Conservation (phyloP, 1,140 invertebrate genomes). For the Cydia strobilella region DNA sequence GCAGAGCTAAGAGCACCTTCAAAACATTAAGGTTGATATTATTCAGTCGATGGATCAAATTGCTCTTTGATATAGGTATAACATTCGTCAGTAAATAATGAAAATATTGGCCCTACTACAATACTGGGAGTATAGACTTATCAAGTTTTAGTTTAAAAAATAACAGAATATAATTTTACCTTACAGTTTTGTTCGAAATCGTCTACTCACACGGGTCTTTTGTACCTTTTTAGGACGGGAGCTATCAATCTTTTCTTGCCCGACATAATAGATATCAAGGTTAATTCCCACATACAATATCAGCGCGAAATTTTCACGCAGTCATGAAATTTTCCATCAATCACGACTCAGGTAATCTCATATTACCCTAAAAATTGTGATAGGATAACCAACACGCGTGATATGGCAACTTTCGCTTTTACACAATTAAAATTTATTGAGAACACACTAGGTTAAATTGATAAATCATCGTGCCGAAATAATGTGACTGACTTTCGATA, state of each 20-base stretch:
- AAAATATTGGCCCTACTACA: no score
- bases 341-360: constrained; percentile 29
- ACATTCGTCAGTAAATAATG: no score
- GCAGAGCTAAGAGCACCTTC: no score
- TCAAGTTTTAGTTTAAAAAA: background rate
- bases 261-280: constrained; percentile 33
- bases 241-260: constrained; percentile 32
- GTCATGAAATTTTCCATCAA: constrained; percentile 30
- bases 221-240: constrained; percentile 24
- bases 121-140: no score
- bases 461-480: background rate
- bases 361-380: constrained; percentile 24
- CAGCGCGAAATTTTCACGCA: constrained; percentile 18
- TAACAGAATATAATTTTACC: background rate
- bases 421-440: background rate
- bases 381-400: background rate
- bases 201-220: constrained; percentile 20
- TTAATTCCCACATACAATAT: constrained; percentile 31
- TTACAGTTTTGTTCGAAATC: constrained; percentile 1
- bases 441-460: background rate
- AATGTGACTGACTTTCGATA: background rate
- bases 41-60: no score
- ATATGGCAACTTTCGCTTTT: constrained; percentile 2
- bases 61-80: no score
- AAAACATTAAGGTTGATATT: no score